phyloP scores from a whole-genome alignment of 2,797 vertebrate species.

The Agapornis canus region DNA sequence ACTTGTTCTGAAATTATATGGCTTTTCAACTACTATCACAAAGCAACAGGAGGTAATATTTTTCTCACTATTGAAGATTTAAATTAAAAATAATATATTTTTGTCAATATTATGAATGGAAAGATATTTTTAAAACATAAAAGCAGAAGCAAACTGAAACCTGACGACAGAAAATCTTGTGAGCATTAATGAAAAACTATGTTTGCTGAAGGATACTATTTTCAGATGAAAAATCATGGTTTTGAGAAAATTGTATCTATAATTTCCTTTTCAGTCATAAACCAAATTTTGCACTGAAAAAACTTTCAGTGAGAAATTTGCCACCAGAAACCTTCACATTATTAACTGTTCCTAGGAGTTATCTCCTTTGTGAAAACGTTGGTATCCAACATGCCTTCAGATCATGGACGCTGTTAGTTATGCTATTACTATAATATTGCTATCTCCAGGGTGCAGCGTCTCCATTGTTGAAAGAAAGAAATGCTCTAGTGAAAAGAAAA shows the following conservation, averaged over 20 bases:
- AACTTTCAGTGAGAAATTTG: background rate
- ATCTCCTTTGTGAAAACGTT: background rate
- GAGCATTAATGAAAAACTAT: background rate
- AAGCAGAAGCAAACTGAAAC: background rate
- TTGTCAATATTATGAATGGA: background rate
- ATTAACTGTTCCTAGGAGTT: background rate
- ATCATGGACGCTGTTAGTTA: background rate
- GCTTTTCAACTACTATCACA: background rate
- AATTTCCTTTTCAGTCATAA: background rate
- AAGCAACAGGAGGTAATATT: background rate
- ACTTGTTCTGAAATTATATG: constrained; percentile 1
- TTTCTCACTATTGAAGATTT: background rate
- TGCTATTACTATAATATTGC: background rate
- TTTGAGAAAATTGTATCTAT: background rate
- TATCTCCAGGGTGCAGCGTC: background rate
- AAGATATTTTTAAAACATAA: background rate
- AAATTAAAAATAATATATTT: background rate
- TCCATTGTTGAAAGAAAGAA: background rate
- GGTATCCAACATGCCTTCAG: background rate
- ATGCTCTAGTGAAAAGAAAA: background rate
- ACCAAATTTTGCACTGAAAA: background rate
- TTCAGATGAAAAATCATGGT: background rate
- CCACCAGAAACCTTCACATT: background rate
- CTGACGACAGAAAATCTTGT: background rate
- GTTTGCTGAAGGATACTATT: background rate